Base-by-base conservation (phyloP, 2,888 invertebrate species). In the Sesia apiformis region DNA sequence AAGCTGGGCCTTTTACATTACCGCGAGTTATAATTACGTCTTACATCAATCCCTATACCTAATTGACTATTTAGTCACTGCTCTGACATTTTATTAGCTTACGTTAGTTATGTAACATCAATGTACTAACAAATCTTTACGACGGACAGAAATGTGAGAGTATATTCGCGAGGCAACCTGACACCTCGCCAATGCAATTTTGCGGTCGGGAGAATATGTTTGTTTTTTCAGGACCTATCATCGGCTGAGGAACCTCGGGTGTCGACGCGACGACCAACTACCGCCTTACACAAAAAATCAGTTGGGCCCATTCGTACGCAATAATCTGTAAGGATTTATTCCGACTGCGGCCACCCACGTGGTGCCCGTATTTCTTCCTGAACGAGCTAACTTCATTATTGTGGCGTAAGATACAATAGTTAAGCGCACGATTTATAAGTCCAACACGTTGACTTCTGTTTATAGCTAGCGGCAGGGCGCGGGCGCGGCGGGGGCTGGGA, bases 371-470 rank as follows among this genome's bases (percentile, higher is more conserved):
- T 76, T 83, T 89, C 88, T 87, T 83, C 84, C 81, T 76, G 81
- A 87, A 86, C 84, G 87, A 88, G 86, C 87, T 83, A 87, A 89
- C 88, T 87, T 89, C 87, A 89, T 89, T 88, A 89, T 88, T 88
- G 87, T 89, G 87, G 86, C 82, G 77, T 80, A 83, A 86, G 87
- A 87, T 88, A 89, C 89, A 88, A 88, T 88, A 87, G 88, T 87
- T 88, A 88, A 88, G 89, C 86, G 74, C 81, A 87, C 84, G 87
- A 89, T 89, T 88, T 89, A 89, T 89, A 86, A 84, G 86, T 83
- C 83, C 80, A 82, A 88, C 88, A 89, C 87, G 89, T 85, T 87
- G 88, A 88, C 89, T 88, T 86, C 89, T 89, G 89, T 88, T 89
- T 88, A 87, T 88, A 85, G 86, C 84, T 78, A 75, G 78, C 75